Evolutionary conservation across 2,888 invertebrate genomes (phyloP).

Genomic region (Calameuta idolon): DNA sequence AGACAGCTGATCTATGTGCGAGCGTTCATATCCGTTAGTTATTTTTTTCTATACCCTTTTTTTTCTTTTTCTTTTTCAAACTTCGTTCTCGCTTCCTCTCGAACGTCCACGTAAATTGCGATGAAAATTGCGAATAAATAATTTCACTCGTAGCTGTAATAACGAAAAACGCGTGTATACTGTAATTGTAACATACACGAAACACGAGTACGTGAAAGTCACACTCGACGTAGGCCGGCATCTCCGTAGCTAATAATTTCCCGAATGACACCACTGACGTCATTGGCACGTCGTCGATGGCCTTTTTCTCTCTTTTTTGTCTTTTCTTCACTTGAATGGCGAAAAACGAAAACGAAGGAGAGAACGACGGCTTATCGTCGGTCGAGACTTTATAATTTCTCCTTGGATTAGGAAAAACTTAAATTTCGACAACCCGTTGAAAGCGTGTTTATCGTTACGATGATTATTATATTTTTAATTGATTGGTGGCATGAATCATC

Average conservation of each 20-base stretch:
- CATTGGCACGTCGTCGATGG: no score
- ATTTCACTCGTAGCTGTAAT: no score
- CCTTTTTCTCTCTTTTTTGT: no score
- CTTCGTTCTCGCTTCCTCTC: background rate
- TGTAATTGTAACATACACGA: background rate
- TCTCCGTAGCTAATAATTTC: background rate
- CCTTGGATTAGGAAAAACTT: no score
- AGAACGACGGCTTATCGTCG: background rate
- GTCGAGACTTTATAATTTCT: background rate
- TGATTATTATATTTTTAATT: background rate
- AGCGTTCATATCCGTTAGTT: background rate
- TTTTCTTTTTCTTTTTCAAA: background rate
- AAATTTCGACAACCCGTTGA: no score
- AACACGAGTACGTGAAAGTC: background rate
- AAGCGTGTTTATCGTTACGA: no score
- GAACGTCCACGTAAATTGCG: background rate
- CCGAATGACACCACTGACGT: no score
- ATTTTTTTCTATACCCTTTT: background rate
- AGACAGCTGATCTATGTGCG: no score
- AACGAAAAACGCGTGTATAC: no score
- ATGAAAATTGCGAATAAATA: no score
- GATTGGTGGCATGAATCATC: slow-evolving; percentile 30
- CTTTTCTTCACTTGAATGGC: no score
- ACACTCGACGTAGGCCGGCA: background rate
- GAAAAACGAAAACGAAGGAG: background rate